Evolutionary conservation across 2,113 vertebrate genomes (phyloP).

Genomic region (Sylvilagus bachmani): DNA sequence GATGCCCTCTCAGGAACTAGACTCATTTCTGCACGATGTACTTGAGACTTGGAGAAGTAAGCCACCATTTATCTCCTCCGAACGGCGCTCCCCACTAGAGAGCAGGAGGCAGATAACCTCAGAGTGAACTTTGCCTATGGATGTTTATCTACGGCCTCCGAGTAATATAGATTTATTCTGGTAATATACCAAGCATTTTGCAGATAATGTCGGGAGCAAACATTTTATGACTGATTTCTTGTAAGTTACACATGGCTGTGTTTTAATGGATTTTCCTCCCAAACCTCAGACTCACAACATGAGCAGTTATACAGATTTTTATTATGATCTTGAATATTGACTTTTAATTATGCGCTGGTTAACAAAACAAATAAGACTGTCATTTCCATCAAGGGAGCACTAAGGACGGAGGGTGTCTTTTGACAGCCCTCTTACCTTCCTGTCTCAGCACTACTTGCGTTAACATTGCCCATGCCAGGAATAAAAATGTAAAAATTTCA

Average conservation of each 20-base stretch:
- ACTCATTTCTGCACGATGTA: slow-evolving; percentile 90
- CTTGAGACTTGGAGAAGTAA: slow-evolving; percentile 87
- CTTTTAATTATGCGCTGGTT: slow-evolving; percentile 89
- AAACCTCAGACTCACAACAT: slow-evolving; percentile 75
- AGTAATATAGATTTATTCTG: slow-evolving; percentile 85
- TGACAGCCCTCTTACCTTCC: slow-evolving; percentile 51
- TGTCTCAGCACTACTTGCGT: slow-evolving; percentile 6
- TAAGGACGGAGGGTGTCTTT: slow-evolving; percentile 66
- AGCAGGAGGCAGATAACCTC: slow-evolving; percentile 88
- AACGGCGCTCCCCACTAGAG: slow-evolving; percentile 82
- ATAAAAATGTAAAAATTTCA: slow-evolving; percentile 77
- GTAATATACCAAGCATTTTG: slow-evolving; percentile 82
- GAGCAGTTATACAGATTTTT: slow-evolving; percentile 82
- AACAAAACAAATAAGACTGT: slow-evolving; percentile 86
- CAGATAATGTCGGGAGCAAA: slow-evolving; percentile 85
- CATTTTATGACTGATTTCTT: slow-evolving; percentile 84
- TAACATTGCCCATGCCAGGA: slow-evolving; percentile 72
- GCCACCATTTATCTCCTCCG: slow-evolving; percentile 87
- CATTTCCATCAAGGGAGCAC: slow-evolving; percentile 77
- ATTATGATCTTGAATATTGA: slow-evolving; percentile 84
- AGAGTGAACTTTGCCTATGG: slow-evolving; percentile 88
- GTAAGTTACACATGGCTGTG: slow-evolving; percentile 81
- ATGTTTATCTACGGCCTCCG: slow-evolving; percentile 85
- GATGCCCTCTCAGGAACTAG: slow-evolving; percentile 90
- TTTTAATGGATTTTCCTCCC: slow-evolving; percentile 80